phyloP scores from a whole-genome alignment of 2,113 vertebrate genomes.

The Cyanoderma ruficeps region DNA sequence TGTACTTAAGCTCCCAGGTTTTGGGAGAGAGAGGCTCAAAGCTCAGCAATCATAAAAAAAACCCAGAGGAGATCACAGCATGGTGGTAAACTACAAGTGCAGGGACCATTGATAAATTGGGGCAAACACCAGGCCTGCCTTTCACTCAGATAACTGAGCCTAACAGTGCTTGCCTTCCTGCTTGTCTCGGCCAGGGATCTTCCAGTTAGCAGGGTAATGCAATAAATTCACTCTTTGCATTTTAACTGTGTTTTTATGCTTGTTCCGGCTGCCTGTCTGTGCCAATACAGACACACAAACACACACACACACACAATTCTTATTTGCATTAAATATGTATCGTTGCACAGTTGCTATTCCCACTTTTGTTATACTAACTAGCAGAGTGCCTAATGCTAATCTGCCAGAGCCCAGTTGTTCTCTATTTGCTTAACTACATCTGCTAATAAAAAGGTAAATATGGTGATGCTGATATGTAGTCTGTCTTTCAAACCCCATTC shows the following conservation, averaged over 20 bases:
- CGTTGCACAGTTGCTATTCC: not conserved
- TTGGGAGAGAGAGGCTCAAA: not conserved
- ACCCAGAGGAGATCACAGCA: not conserved
- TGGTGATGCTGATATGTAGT: not conserved
- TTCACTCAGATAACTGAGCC: not conserved
- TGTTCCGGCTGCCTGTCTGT: not conserved
- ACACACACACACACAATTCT: not conserved
- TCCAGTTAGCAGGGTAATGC: not conserved
- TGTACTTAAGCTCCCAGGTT: not conserved
- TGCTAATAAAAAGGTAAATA: not conserved
- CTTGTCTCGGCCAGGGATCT: not conserved
- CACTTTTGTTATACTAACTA: not conserved
- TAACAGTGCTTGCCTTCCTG: not conserved
- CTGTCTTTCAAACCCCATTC: not conserved
- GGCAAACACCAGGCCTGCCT: not conserved
- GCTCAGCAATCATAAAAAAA: not conserved
- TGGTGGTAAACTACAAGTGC: not conserved
- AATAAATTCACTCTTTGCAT: not conserved
- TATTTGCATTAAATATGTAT: not conserved
- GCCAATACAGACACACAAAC: not conserved
- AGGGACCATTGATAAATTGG: not conserved
- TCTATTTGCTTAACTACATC: not conserved
- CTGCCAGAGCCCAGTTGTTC: not conserved
- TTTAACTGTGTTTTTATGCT: not conserved
- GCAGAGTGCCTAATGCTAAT: not conserved